Evolutionary conservation across 1,140 invertebrate genomes (phyloP).

Genomic region (Galleria mellonella): DNA sequence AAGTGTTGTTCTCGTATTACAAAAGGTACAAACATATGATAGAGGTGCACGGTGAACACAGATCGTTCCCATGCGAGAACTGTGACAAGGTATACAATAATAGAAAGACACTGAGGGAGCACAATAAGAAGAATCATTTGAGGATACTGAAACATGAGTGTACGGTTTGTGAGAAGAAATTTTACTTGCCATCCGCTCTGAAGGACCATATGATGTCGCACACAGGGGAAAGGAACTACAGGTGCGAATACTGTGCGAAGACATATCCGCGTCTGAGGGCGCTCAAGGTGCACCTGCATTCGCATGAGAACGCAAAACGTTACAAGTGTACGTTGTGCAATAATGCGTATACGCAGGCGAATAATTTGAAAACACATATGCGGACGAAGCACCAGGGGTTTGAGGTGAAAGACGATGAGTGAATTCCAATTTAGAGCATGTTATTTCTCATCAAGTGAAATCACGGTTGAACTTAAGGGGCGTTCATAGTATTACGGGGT

Average conservation of each 20-base stretch:
- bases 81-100: slow-evolving; percentile 13
- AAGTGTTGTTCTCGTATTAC: slow-evolving; percentile 9
- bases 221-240: slow-evolving; percentile 15
- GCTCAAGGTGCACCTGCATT: slow-evolving; percentile 11
- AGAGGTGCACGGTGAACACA: slow-evolving; percentile 11
- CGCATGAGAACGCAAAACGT: slow-evolving; percentile 29
- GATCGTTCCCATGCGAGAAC: slow-evolving; percentile 8
- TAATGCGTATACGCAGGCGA: slow-evolving; percentile 5
- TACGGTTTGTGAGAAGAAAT: slow-evolving; percentile 11
- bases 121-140: slow-evolving; percentile 11
- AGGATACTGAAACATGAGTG: slow-evolving; percentile 13
- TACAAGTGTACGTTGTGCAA: slow-evolving; percentile 5
- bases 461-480: too few species aligned
- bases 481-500: too few species aligned
- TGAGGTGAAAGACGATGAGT: slow-evolving; percentile 8
- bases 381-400: slow-evolving; percentile 44
- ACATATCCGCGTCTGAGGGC: slow-evolving; percentile 10
- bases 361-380: slow-evolving; percentile 45
- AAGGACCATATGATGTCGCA: slow-evolving; percentile 16
- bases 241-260: slow-evolving; percentile 16
- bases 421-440: too few species aligned
- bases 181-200: slow-evolving; percentile 8
- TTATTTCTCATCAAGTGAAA: too few species aligned
- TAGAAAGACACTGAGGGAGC: slow-evolving; percentile 10
- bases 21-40: slow-evolving; percentile 12